Evolutionary conservation across 2,113 vertebrate genomes (phyloP).

Genomic region (Glareola pratincola): DNA sequence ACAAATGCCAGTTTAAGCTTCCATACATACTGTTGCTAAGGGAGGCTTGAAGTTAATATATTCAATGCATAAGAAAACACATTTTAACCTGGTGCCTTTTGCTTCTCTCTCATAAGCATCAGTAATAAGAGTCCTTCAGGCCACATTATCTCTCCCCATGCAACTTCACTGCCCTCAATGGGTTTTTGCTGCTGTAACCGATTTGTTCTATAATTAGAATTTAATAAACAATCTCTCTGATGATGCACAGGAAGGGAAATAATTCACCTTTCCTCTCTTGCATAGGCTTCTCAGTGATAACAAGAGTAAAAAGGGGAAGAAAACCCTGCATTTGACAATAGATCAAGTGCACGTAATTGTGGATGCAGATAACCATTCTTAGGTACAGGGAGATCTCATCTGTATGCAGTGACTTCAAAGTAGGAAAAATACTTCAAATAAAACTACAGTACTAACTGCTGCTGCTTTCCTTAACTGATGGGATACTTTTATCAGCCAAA

Average conservation of each 20-base stretch:
- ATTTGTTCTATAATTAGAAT: conserved; percentile 57
- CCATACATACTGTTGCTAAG: not conserved
- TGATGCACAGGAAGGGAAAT: conserved; percentile 22
- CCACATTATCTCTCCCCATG: conserved; percentile 17
- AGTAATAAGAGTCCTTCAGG: not conserved
- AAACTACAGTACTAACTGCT: not conserved
- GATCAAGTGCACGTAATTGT: not conserved
- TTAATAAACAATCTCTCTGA: conserved; percentile 46
- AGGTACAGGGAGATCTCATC: not conserved
- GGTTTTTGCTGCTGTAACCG: not conserved
- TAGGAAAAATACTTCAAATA: not conserved
- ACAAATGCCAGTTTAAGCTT: not conserved
- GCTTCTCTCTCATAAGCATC: not conserved
- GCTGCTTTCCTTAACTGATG: not conserved
- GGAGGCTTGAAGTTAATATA: not conserved
- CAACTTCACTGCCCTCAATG: not conserved
- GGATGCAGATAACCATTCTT: not conserved
- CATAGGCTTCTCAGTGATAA: not conserved
- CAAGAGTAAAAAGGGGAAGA: not conserved
- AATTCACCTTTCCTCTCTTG: not conserved
- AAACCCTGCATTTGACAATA: conserved; percentile 9
- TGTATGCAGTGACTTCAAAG: not conserved
- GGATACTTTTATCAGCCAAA: not conserved
- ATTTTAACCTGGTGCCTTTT: not conserved
- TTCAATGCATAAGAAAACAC: not conserved